A percentile compares a stretch with the other conserved stretches of the same genome.
phyloP scores from a whole-genome alignment of 2,113 vertebrate species.

The Podocnemis expansa region DNA sequence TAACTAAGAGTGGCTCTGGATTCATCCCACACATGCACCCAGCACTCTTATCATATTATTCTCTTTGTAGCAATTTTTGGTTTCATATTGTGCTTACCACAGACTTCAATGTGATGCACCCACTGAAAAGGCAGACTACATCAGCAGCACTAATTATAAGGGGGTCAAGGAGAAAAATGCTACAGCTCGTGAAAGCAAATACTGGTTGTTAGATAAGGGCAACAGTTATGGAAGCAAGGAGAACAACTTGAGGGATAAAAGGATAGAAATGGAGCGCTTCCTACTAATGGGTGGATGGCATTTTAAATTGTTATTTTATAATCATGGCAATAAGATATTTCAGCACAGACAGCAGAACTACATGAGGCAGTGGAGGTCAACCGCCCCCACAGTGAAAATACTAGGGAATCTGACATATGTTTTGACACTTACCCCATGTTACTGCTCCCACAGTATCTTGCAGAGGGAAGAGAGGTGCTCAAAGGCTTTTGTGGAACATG shows the following conservation, averaged over 20 bases:
- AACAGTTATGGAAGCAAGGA: background rate
- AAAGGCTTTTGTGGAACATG: background rate
- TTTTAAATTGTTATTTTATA: background rate
- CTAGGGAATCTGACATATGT: background rate
- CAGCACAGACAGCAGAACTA: background rate
- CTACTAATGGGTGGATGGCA: background rate
- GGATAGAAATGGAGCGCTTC: rapidly evolving
- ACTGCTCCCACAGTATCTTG: background rate
- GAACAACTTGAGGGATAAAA: background rate
- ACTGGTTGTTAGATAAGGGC: background rate
- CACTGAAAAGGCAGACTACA: background rate
- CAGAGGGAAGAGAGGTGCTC: background rate
- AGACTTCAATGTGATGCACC: background rate
- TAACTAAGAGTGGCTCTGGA: background rate
- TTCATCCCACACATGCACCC: too few relatives aligned
- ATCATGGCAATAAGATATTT: background rate
- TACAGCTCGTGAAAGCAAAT: background rate
- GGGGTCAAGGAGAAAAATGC: background rate
- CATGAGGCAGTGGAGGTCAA: background rate
- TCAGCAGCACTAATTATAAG: background rate
- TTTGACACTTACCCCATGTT: background rate
- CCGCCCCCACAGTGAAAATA: background rate
- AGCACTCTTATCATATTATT: too few relatives aligned
- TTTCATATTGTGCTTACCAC: background rate
- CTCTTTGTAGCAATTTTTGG: background rate